Conservation (phyloP, 1,140 invertebrate species). For the Nasonia longicornis region DNA sequence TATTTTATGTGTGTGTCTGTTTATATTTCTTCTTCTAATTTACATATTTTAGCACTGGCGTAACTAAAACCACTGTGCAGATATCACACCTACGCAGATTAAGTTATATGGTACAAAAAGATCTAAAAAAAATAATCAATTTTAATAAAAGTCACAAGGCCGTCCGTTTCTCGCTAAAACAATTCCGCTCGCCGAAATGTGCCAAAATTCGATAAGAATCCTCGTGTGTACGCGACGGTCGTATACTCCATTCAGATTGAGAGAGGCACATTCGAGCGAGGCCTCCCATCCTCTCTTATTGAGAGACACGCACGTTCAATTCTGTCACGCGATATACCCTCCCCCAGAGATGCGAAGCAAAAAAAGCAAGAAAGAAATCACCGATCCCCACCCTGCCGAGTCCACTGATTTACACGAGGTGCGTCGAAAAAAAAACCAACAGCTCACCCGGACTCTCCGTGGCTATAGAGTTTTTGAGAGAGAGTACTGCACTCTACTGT, state of each 20-base stretch:
- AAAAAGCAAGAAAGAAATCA: conserved; percentile 21
- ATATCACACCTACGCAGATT: too few species aligned
- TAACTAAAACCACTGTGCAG: too few species aligned
- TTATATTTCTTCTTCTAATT: too few species aligned
- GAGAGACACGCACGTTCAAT: conserved; percentile 4
- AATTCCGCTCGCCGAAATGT: background rate
- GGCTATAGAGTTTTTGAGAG: background rate
- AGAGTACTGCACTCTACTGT: too few species aligned
- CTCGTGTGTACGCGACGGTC: background rate
- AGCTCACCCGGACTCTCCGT: background rate
- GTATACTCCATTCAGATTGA: background rate
- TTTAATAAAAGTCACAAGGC: background rate
- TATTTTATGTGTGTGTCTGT: too few species aligned
- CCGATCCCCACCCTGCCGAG: background rate
- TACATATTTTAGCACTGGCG: too few species aligned
- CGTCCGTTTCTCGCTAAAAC: too few species aligned
- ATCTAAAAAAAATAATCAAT: too few species aligned
- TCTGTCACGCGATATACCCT: conserved; percentile 1
- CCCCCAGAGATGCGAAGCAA: background rate
- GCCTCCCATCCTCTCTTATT: background rate
- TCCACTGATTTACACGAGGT: conserved; percentile 11
- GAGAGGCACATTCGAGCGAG: background rate
- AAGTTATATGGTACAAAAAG: too few species aligned
- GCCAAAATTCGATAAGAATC: background rate
- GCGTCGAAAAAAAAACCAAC: conserved; percentile 16